These are phyloP conservation scores for Augiades crinisus DNA, from an alignment of 2,888 invertebrate genomes.

Conservation along the genomic window DNA sequence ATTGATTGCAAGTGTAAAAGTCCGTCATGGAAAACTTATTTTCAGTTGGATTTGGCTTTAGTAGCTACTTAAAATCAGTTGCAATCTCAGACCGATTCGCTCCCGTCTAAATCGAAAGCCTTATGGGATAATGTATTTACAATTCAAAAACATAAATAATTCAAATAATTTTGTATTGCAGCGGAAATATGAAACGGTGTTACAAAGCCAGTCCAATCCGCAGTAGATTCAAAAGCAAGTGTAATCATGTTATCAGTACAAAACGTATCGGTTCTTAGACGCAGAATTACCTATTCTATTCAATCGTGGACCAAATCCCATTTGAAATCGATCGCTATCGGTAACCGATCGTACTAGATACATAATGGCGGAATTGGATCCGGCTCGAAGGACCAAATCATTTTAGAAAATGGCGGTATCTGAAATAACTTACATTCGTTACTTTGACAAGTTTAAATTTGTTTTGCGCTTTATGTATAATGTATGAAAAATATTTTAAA, in stretches of 20 bases:
- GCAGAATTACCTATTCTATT: conserved; percentile 21
- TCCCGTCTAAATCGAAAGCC: too few species aligned
- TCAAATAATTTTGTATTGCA: too few species aligned
- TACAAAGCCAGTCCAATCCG: background rate
- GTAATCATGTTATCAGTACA: conserved; percentile 13
- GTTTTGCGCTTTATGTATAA: too few species aligned
- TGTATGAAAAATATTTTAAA: too few species aligned
- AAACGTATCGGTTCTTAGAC: conserved; percentile 22
- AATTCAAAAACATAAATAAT: too few species aligned
- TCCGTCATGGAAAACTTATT: too few species aligned
- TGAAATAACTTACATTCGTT: background rate
- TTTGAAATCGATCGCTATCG: conserved; percentile 22
- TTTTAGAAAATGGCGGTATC: background rate
- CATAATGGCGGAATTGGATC: conserved; percentile 21
- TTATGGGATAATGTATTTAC: too few species aligned
- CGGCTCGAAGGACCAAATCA: conserved; percentile 22
- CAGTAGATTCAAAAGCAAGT: conserved; percentile 5
- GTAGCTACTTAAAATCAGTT: too few species aligned
- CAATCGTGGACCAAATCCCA: conserved; percentile 23
- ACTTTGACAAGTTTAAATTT: background rate
- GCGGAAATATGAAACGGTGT: too few species aligned
- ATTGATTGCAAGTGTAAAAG: too few species aligned
- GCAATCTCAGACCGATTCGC: too few species aligned
- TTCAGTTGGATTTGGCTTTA: too few species aligned
- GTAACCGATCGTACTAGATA: conserved; percentile 24